phyloP scores from a whole-genome alignment of 1,140 invertebrate genomes.

The Homarus americanus region DNA sequence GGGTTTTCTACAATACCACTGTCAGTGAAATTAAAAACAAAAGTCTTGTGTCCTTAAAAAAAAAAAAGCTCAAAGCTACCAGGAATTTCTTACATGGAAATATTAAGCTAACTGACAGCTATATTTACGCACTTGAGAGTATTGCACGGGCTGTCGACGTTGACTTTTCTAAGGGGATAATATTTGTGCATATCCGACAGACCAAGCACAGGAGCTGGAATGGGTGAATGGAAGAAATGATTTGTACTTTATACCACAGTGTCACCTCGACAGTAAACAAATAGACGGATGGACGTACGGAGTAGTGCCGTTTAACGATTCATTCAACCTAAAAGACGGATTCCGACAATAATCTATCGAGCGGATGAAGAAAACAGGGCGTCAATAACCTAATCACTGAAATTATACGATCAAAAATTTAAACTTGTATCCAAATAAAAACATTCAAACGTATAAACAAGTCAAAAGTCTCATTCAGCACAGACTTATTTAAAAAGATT shows the following conservation, averaged over 20 bases:
- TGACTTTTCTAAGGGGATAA: background rate
- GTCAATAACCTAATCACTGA: background rate
- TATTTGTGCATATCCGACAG: constrained; percentile 18
- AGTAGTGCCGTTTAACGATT: too few relatives aligned
- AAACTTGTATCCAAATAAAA: background rate
- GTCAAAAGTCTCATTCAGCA: background rate
- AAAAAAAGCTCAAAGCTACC: constrained; percentile 15
- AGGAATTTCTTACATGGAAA: background rate
- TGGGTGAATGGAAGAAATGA: background rate
- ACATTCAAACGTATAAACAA: background rate
- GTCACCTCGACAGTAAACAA: background rate
- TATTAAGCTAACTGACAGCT: constrained; percentile 14
- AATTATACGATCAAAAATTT: background rate
- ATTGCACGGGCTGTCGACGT: constrained; percentile 19
- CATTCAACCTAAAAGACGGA: background rate
- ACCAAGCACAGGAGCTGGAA: constrained; percentile 30
- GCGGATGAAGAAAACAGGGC: background rate
- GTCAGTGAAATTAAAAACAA: too few relatives aligned
- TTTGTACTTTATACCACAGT: background rate
- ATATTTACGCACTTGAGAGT: constrained; percentile 18
- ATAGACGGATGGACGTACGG: too few relatives aligned
- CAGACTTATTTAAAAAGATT: background rate
- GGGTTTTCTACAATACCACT: background rate
- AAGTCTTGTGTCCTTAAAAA: background rate
- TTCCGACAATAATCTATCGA: background rate